Evolutionary conservation across 1,140 invertebrate species (phyloP).

Genomic region (Rhyzopertha dominica): DNA sequence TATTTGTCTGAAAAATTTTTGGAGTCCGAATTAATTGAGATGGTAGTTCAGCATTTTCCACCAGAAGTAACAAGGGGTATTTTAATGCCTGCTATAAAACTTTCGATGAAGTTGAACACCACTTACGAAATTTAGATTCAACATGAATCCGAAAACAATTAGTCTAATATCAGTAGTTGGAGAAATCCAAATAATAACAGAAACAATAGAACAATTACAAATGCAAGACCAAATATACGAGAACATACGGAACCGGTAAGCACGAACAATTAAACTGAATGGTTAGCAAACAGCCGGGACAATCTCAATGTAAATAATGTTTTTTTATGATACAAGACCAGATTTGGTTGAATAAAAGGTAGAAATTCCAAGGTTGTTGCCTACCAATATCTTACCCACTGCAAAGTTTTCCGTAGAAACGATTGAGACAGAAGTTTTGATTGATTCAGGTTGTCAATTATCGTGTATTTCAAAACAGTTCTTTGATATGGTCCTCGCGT

Average conservation of each 20-base stretch:
- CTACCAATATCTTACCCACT: no score
- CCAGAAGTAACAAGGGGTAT: neutral
- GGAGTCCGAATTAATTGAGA: conserved; percentile 7
- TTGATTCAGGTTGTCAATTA: conserved; percentile 31
- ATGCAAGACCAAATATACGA: no score
- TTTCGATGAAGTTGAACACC: conserved; percentile 1
- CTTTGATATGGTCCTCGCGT: conserved; percentile 16
- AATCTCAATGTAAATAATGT: conserved; percentile 4
- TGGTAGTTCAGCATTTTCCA: conserved; percentile 8
- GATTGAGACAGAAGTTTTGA: neutral
- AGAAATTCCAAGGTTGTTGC: neutral
- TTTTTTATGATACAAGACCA: neutral
- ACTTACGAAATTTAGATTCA: neutral
- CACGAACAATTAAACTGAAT: no score
- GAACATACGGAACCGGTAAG: no score
- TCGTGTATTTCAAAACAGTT: conserved; percentile 28
- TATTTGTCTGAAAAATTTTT: conserved; percentile 11
- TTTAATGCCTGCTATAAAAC: neutral
- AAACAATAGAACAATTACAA: no score
- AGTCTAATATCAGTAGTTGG: no score
- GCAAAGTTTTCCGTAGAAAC: neutral
- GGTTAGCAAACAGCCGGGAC: no score
- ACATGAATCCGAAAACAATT: no score
- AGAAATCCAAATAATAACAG: no score
- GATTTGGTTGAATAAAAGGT: conserved; percentile 5